Evolutionary conservation across 2,797 vertebrate genomes (phyloP).

Genomic region (Brotula barbata): DNA sequence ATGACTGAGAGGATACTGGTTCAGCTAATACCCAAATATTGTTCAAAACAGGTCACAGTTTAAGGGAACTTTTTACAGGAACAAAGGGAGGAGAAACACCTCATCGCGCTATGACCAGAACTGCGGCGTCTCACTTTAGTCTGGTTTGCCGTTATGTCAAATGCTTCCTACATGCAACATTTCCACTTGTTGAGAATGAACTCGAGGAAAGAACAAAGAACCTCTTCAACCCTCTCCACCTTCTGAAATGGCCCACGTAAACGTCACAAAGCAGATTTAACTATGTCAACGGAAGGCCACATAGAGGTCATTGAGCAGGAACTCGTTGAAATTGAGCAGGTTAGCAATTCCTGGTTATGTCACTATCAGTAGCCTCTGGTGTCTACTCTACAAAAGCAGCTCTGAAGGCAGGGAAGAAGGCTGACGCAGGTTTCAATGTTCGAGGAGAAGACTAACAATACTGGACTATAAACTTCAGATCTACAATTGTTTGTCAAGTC

Average conservation of each 20-base stretch:
- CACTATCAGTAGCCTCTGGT: constrained; percentile 42
- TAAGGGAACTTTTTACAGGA: constrained; percentile 30
- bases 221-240: constrained; percentile 10
- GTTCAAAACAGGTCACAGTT: constrained; percentile 13
- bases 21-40: background rate
- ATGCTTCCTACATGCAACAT: constrained; percentile 58
- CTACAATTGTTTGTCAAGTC: constrained; percentile 53
- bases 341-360: constrained; percentile 46
- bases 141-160: constrained; percentile 12
- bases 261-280: constrained; percentile 43
- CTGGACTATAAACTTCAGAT: constrained; percentile 56
- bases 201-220: constrained; percentile 13
- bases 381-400: constrained; percentile 73
- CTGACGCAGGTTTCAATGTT: constrained; percentile 70
- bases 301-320: constrained; percentile 61
- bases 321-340: constrained; percentile 40
- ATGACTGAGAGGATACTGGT: constrained; percentile 15
- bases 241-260: constrained; percentile 52
- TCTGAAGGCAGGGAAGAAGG: constrained; percentile 69
- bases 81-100: constrained; percentile 15
- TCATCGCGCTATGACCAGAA: constrained; percentile 11
- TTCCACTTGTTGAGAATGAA: constrained; percentile 18
- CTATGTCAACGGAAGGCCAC: constrained; percentile 71
- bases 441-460: constrained; percentile 63
- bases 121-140: constrained; percentile 8